These are phyloP conservation scores for Ernsta delagoae DNA, from an alignment of 2,888 invertebrate genomes.

Conservation along the genomic window DNA sequence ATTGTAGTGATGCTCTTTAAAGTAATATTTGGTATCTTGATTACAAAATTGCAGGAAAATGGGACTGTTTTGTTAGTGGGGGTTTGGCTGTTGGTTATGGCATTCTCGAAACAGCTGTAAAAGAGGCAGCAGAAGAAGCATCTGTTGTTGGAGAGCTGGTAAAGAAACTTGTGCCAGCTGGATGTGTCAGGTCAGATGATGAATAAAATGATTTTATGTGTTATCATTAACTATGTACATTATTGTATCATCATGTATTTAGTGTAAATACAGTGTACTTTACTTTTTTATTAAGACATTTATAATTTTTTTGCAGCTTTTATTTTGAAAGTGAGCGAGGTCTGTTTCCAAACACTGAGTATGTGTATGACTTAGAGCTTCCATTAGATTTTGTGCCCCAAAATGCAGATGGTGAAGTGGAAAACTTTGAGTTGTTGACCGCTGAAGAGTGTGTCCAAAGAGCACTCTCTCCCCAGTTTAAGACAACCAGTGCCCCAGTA, in stretches of 20 bases:
- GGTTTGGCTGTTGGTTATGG: slow-evolving; percentile 95
- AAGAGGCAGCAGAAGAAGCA: slow-evolving; percentile 98
- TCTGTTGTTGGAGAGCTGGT: slow-evolving; percentile 93
- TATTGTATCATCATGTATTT: too few relatives aligned
- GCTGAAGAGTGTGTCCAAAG: slow-evolving; percentile 93
- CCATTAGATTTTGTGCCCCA: slow-evolving; percentile 95
- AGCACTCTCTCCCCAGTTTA: slow-evolving; percentile 93
- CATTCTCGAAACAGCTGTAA: slow-evolving; percentile 94
- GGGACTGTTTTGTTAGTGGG: slow-evolving; percentile 98
- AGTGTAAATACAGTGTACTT: too few relatives aligned
- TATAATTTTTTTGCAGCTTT: slow-evolving; percentile 83
- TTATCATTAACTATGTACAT: too few relatives aligned
- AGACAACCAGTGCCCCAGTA: slow-evolving; percentile 96
- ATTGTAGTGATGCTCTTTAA: too few relatives aligned
- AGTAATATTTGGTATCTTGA: not conserved
- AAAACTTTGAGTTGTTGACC: slow-evolving; percentile 94
- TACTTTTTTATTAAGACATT: too few relatives aligned
- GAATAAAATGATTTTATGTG: too few relatives aligned
- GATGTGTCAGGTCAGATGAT: slow-evolving; percentile 93
- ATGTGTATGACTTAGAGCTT: slow-evolving; percentile 96
- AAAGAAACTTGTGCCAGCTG: slow-evolving; percentile 90
- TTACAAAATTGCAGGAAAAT: slow-evolving; percentile 85
- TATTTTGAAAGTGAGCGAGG: slow-evolving; percentile 97
- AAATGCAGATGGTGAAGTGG: slow-evolving; percentile 97
- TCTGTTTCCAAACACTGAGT: slow-evolving; percentile 97